phyloP scores from a whole-genome alignment of 2,113 vertebrate species.

The Prionailurus bengalensis region DNA sequence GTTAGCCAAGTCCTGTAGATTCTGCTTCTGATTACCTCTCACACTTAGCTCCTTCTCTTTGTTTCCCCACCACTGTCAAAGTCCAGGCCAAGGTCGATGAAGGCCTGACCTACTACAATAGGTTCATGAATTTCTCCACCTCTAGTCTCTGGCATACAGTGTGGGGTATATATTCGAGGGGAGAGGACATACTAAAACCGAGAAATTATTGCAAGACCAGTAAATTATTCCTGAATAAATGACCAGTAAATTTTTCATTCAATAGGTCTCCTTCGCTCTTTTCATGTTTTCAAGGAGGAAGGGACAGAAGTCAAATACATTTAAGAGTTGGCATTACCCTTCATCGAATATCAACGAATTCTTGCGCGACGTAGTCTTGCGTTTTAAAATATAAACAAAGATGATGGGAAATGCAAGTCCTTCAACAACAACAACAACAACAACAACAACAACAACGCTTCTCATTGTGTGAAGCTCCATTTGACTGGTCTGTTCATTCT shows the following conservation, averaged over 20 bases:
- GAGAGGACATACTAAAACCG: not conserved
- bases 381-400: conserved; percentile 48
- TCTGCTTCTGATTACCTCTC: not conserved
- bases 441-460: not conserved
- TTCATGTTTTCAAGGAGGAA: not conserved
- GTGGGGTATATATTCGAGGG: not conserved
- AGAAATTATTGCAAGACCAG: not conserved
- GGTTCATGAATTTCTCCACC: not conserved
- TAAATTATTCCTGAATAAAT: not conserved
- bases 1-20: not conserved
- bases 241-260: not conserved
- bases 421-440: not conserved
- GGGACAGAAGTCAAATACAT: not conserved
- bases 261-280: not conserved
- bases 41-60: not conserved
- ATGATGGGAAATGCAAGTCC: not conserved
- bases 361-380: not conserved
- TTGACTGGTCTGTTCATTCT: not conserved
- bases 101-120: not conserved
- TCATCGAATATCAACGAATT: not conserved
- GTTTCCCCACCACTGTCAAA: not conserved
- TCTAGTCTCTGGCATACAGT: not conserved
- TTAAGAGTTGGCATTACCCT: not conserved
- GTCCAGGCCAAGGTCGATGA: not conserved
- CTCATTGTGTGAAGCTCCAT: not conserved